Evolutionary conservation across 2,113 vertebrate genomes (phyloP), one percentile per base, ranked within the genome.

Genomic region (Muntiacus reevesi): DNA sequence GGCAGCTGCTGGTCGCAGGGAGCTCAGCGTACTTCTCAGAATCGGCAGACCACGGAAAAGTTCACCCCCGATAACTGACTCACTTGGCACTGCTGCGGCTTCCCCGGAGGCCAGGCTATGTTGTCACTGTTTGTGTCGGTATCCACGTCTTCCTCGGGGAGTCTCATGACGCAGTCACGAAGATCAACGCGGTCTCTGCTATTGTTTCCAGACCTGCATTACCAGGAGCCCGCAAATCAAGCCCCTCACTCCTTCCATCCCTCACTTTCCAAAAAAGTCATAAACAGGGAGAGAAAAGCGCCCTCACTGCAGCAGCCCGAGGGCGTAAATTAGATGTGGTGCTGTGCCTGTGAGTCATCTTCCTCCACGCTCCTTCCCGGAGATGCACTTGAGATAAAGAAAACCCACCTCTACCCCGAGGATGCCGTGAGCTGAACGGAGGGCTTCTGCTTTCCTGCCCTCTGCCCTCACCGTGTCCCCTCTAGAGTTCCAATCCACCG

Each of bases 11-110:
- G 33, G 74, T 10, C 19, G 59, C 28, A 5, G 55, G 27, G 23
- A 21, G 55, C 33, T 33, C 30, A 19, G 54, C 14, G 0, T 7
- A 1, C 7, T 54, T 55, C 60, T 81, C 67, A 30, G 85, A 33
- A 47, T 47, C 54, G 21, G 15, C 16, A 13, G 40, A n/a, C 17
- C 30, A 13, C 30, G 43, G 74, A 43, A 21, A 40, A 83, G 8
- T 8, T 45, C 15, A 0, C 25, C 40, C 15, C 6, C 0, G 16
- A 10, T 36, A 6, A n/a, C 5, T 7, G 36, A 12, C 15, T 40
- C 91, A 3, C 36, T 21, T 16, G 21, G 47, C 8, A 1, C 10
- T 0, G 28, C 50, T 23, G 33, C 0, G 4, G 43, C 57, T 43
- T 25, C 71, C 47, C 14, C 7, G 59, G 54, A 28, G 54, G 14